These are phyloP conservation scores for Myiozetetes cayanensis DNA, from an alignment of 2,113 vertebrate genomes.

Conservation along the genomic window DNA sequence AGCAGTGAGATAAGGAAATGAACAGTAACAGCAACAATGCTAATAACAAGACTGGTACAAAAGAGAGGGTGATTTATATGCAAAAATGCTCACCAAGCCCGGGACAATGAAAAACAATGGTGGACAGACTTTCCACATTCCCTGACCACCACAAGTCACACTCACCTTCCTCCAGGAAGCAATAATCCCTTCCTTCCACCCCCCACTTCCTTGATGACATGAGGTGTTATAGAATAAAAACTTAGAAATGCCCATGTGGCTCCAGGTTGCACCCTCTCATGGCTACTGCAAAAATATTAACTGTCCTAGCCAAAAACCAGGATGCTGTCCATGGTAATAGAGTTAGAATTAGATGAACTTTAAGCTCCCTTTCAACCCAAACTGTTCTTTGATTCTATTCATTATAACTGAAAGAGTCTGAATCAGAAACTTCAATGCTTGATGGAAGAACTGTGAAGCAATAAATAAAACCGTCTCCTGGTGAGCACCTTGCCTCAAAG, in stretches of 20 bases:
- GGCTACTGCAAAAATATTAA: neutral
- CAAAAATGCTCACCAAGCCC: neutral
- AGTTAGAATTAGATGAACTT: neutral
- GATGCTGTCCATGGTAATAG: fast-evolving
- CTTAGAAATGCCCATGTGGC: neutral
- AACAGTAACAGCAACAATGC: neutral
- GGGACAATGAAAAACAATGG: neutral
- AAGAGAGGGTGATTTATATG: neutral
- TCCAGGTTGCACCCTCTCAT: neutral
- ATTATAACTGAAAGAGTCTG: neutral
- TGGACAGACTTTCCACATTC: fast-evolving
- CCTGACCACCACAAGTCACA: neutral
- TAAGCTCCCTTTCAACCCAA: neutral
- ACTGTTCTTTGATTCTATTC: neutral
- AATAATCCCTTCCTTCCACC: fast-evolving
- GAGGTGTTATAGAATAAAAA: neutral
- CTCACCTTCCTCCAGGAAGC: fast-evolving
- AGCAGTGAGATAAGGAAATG: fast-evolving
- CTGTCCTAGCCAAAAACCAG: neutral
- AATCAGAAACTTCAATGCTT: neutral
- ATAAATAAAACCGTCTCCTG: neutral
- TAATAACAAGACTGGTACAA: neutral
- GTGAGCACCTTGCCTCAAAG: neutral
- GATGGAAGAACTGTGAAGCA: neutral
- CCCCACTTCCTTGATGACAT: fast-evolving